A percentile compares a stretch with the other conserved stretches of the same genome.
Conservation (phyloP, 2,113 vertebrate genomes). For the Hemibagrus wyckioides region DNA sequence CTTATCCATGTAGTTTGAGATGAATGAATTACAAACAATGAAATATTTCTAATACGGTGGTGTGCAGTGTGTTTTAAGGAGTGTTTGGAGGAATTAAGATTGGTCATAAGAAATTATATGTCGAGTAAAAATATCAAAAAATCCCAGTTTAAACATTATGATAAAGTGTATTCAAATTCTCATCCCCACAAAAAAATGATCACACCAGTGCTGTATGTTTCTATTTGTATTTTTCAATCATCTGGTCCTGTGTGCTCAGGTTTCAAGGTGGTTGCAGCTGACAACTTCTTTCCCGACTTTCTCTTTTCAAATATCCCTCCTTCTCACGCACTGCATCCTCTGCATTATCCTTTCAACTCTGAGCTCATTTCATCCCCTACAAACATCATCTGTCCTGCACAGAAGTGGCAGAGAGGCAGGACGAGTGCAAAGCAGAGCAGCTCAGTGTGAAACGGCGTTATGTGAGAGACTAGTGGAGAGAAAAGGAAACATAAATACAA, state of each 20-base stretch:
- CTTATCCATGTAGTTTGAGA: neutral
- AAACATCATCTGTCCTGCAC: slow-evolving; percentile 77
- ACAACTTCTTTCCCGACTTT: slow-evolving; percentile 33
- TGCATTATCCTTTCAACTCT: slow-evolving; percentile 77
- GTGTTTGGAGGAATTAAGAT: neutral
- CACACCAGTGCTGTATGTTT: neutral
- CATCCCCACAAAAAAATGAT: too few relatives aligned
- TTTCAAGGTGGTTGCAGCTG: neutral
- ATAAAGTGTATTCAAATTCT: neutral
- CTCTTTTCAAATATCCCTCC: slow-evolving; percentile 49
- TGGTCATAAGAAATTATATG: neutral
- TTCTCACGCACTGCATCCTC: slow-evolving; percentile 67
- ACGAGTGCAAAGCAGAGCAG: slow-evolving; percentile 57
- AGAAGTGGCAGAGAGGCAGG: slow-evolving; percentile 58
- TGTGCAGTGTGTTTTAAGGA: neutral
- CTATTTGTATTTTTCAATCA: neutral
- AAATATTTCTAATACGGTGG: neutral
- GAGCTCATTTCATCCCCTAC: slow-evolving; percentile 78
- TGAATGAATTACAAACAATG: neutral
- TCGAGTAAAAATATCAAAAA: neutral
- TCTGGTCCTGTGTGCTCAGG: slow-evolving; percentile 53
- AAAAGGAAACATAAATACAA: slow-evolving; percentile 43
- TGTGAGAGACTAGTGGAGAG: slow-evolving; percentile 36
- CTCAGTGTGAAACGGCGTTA: slow-evolving; percentile 59
- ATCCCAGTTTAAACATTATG: neutral